Evolutionary conservation across 2,113 vertebrate genomes (phyloP).

Genomic region (Tupaia tana): DNA sequence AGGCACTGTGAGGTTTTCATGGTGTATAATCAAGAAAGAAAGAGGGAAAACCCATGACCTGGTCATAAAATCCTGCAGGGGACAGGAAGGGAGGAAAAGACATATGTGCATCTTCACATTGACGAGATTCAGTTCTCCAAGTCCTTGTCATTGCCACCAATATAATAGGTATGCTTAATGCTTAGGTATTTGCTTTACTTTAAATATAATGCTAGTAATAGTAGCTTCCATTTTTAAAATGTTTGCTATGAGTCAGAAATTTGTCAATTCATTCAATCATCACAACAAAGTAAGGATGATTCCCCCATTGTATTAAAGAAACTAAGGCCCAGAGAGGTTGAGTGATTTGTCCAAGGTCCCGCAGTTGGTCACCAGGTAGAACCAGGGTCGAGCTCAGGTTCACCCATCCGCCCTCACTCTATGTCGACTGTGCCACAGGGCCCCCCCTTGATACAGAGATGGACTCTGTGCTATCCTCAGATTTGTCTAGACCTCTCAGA

Average conservation of each 20-base stretch:
- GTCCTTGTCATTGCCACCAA: neutral
- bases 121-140: neutral
- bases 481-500: neutral
- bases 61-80: neutral
- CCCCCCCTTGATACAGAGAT: neutral
- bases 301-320: neutral
- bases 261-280: neutral
- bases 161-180: neutral
- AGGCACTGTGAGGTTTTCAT: neutral
- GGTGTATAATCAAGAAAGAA: neutral
- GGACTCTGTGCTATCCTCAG: neutral
- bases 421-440: rapidly evolving
- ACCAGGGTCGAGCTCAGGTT: neutral
- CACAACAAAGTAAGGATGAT: neutral
- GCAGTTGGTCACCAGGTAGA: neutral
- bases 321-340: neutral
- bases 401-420: neutral
- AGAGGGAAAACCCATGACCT: neutral
- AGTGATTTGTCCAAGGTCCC: neutral
- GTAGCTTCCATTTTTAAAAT: neutral
- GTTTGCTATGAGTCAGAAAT: neutral
- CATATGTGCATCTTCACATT: neutral
- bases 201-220: neutral
- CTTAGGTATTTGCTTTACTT: neutral
- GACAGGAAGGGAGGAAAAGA: rapidly evolving